Conservation (phyloP, 1,140 invertebrate genomes). For the Nymphalis io region DNA sequence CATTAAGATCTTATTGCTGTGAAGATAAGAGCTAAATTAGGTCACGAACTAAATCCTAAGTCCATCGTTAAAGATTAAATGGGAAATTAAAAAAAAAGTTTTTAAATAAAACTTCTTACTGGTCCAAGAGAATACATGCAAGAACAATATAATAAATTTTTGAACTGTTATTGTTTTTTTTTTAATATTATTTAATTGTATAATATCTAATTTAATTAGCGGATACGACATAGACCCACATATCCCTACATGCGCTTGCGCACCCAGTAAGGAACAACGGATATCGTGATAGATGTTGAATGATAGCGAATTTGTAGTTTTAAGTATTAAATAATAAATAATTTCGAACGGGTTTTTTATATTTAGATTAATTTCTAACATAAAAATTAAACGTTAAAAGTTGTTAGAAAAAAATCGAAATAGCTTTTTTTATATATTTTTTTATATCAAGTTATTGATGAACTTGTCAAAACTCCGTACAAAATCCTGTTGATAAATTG, state of each 20-base stretch:
- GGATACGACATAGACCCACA: too few relatives aligned
- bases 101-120: slow-evolving; percentile 1
- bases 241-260: too few relatives aligned
- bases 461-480: neutral
- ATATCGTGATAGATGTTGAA: too few relatives aligned
- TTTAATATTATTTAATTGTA: neutral
- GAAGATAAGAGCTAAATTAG: neutral
- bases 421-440: neutral
- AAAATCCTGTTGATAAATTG: neutral
- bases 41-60: neutral
- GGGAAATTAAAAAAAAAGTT: slow-evolving; percentile 2
- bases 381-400: too few relatives aligned
- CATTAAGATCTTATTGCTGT: neutral
- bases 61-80: slow-evolving; percentile 11
- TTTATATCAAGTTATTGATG: slow-evolving; percentile 2
- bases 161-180: neutral
- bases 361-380: too few relatives aligned
- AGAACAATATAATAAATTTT: neutral
- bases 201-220: too few relatives aligned
- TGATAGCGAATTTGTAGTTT: too few relatives aligned
- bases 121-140: slow-evolving; percentile 12
- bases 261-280: too few relatives aligned
- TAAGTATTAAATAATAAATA: too few relatives aligned
- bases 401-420: too few relatives aligned
- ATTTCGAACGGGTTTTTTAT: too few relatives aligned